Evolutionary conservation across 1,140 invertebrate genomes (phyloP).

Genomic region (Leptestheria dahalacensis): DNA sequence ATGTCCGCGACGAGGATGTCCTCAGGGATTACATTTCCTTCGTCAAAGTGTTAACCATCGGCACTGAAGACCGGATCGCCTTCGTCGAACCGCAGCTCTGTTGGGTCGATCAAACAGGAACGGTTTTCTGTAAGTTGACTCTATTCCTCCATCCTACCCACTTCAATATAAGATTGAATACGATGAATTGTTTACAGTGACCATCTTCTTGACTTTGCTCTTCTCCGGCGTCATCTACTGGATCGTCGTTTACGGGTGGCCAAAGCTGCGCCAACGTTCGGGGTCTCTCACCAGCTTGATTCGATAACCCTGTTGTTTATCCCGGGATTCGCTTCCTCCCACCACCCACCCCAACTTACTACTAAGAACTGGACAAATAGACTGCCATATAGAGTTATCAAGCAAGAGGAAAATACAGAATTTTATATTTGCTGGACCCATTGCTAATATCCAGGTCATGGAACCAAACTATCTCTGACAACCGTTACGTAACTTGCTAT

Average conservation of each 20-base stretch:
- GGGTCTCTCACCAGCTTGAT: conserved; percentile 14
- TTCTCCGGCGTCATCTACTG: conserved; percentile 4
- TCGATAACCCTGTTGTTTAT: background rate
- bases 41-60: background rate
- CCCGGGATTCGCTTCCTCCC: background rate
- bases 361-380: background rate
- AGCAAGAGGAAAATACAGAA: no score
- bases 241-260: conserved; percentile 6
- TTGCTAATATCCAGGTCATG: no score
- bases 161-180: background rate
- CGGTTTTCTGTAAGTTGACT: conserved; percentile 6
- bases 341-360: background rate
- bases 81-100: background rate
- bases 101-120: conserved; percentile 1
- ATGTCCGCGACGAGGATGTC: conserved; percentile 1
- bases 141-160: background rate
- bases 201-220: conserved; percentile 16
- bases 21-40: conserved; percentile 7
- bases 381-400: no score
- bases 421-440: no score
- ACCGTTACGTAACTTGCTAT: no score
- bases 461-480: no score
- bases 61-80: conserved; percentile 6
- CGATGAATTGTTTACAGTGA: conserved; percentile 4
- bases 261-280: conserved; percentile 11